Conservation (phyloP, 2,888 invertebrate genomes). For the Linhomoeus sp. region DNA sequence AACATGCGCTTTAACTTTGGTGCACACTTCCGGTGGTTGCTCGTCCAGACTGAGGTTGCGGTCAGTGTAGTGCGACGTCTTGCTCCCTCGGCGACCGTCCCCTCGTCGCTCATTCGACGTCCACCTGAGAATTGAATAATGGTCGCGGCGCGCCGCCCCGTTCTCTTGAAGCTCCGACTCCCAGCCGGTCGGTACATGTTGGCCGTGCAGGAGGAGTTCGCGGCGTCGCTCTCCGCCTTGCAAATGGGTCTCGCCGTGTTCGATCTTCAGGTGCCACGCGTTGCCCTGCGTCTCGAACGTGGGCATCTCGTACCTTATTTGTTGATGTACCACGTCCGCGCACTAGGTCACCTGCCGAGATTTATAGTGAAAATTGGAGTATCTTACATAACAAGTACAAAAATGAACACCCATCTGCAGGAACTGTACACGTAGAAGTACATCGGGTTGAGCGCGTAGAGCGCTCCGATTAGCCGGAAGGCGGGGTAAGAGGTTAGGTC, state of each 20-base stretch:
- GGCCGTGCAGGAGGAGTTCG: conserved; percentile 19
- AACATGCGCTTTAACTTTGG: no score
- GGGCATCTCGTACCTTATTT: conserved; percentile 46
- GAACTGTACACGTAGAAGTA: no score
- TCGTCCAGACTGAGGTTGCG: conserved; percentile 2
- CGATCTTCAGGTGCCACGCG: conserved; percentile 54
- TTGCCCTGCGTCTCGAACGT: conserved; percentile 50
- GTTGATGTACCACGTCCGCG: conserved; percentile 43
- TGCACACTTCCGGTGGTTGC: background rate
- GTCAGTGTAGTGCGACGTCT: conserved; percentile 10
- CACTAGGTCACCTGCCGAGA: conserved; percentile 22
- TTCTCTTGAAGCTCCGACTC: background rate
- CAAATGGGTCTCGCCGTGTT: conserved; percentile 30
- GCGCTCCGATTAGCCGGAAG: no score
- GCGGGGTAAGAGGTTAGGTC: no score
- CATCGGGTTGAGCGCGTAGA: no score
- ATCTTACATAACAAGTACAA: no score
- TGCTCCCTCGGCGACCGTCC: conserved; percentile 17
- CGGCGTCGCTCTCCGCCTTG: conserved; percentile 28
- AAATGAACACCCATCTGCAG: no score
- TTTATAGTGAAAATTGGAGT: no score
- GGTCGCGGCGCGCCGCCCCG: background rate
- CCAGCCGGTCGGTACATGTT: background rate
- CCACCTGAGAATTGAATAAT: background rate
- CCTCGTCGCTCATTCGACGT: conserved; percentile 4